phyloP scores from a whole-genome alignment of 2,113 vertebrate genomes.

The Numida meleagris region DNA sequence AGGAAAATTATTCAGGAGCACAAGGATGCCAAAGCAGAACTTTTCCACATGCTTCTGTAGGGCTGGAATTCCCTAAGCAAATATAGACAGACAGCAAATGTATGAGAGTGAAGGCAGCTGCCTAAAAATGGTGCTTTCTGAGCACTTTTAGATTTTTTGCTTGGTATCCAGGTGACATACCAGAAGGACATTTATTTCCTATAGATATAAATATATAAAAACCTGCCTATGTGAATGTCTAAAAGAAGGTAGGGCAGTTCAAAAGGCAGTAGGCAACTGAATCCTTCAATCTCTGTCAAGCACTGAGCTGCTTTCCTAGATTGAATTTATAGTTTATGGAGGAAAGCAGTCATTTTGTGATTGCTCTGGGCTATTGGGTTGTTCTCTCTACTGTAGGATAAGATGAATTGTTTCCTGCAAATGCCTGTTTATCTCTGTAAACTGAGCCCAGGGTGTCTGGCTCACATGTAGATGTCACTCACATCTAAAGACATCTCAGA shows the following conservation, averaged over 20 bases:
- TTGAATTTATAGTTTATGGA: slow-evolving; percentile 34
- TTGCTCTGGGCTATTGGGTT: slow-evolving; percentile 36
- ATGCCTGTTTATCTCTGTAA: slow-evolving; percentile 50
- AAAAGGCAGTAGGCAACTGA: background rate
- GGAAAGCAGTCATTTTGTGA: slow-evolving; percentile 15
- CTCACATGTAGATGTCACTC: slow-evolving; percentile 51
- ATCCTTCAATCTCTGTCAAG: background rate
- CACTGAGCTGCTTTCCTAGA: background rate
- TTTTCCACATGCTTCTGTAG: background rate
- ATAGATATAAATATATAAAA: background rate
- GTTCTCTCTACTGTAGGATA: slow-evolving; percentile 1
- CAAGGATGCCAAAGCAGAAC: background rate
- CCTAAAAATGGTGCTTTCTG: background rate
- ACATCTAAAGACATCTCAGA: slow-evolving; percentile 18
- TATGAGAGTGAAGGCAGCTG: background rate
- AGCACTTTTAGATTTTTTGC: background rate
- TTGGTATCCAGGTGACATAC: background rate
- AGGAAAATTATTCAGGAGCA: background rate
- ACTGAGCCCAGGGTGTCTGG: slow-evolving; percentile 41
- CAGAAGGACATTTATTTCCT: background rate
- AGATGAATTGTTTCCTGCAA: slow-evolving; percentile 65
- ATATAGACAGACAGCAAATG: background rate
- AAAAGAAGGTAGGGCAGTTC: background rate
- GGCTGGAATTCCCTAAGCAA: background rate
- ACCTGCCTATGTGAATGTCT: background rate